phyloP scores from a whole-genome alignment of 2,113 vertebrate genomes.

The Parotia lawesii region DNA sequence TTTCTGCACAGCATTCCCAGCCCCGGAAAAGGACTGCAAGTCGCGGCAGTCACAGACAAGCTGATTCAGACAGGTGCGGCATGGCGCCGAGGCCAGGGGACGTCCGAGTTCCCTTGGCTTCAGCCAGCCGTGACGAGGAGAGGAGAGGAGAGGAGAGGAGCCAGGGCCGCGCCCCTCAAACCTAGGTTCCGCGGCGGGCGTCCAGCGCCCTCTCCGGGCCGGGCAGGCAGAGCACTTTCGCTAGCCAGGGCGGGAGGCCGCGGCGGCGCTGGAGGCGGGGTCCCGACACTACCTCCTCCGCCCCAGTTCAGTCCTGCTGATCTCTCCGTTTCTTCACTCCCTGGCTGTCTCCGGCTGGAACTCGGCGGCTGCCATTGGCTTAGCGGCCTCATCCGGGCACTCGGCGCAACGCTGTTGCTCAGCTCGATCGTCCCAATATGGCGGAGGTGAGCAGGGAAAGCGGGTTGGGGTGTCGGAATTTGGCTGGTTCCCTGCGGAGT shows the following conservation, averaged over 20 bases:
- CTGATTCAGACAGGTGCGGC: background rate
- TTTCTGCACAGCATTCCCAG: background rate
- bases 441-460: slow-evolving; percentile 96
- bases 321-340: background rate
- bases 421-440: slow-evolving; percentile 94
- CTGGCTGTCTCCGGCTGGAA: slow-evolving; percentile 8
- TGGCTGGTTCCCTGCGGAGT: background rate
- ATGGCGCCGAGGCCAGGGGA: background rate
- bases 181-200: background rate
- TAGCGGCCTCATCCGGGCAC: slow-evolving; percentile 87
- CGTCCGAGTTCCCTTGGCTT: background rate
- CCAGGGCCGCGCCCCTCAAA: background rate
- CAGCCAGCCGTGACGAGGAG: background rate
- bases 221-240: background rate
- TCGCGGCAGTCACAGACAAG: background rate
- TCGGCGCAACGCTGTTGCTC: slow-evolving; percentile 82
- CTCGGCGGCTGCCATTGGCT: slow-evolving; percentile 79
- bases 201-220: background rate
- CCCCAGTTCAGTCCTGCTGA: slow-evolving; percentile 30
- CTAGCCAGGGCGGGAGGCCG: background rate
- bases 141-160: background rate
- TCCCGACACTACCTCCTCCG: background rate
- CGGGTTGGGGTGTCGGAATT: slow-evolving; percentile 77
- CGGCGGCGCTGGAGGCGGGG: background rate
- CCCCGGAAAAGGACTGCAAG: background rate